phyloP scores from a whole-genome alignment of 2,888 invertebrate genomes.

The Euproctis similis region DNA sequence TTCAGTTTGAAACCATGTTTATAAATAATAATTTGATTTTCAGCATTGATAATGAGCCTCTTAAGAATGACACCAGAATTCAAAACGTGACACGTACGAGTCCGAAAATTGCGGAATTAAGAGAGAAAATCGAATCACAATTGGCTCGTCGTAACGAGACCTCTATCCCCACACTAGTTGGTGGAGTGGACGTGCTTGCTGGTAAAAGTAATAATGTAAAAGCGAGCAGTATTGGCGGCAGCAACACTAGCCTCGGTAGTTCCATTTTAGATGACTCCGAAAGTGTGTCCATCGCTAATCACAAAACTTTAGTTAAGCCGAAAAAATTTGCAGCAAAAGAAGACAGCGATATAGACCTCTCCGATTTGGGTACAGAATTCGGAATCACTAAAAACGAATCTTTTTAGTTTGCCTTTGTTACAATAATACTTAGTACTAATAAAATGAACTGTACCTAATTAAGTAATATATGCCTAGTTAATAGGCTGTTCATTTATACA shows the following conservation, averaged over 20 bases:
- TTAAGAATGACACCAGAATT: constrained; percentile 47
- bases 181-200: constrained; percentile 52
- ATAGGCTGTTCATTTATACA: no score
- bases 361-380: constrained; percentile 59
- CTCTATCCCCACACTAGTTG: constrained; percentile 41
- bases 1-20: no score
- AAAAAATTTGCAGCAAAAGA: constrained; percentile 43
- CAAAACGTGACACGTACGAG: constrained; percentile 64
- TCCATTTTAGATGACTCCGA: constrained; percentile 64
- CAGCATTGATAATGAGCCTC: constrained; percentile 66
- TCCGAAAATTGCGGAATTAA: constrained; percentile 73
- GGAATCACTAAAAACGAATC: constrained; percentile 41
- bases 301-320: constrained; percentile 42
- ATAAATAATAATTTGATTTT: no score
- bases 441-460: no score
- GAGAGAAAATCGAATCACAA: constrained; percentile 73
- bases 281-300: constrained; percentile 32
- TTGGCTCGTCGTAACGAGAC: constrained; percentile 58
- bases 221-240: constrained; percentile 52
- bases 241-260: constrained; percentile 67
- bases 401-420: no score
- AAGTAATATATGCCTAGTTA: no score
- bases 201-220: constrained; percentile 35
- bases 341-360: constrained; percentile 64
- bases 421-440: no score